Base-by-base conservation (phyloP, 2,797 vertebrate genomes). In the Pelobates cultripes region DNA sequence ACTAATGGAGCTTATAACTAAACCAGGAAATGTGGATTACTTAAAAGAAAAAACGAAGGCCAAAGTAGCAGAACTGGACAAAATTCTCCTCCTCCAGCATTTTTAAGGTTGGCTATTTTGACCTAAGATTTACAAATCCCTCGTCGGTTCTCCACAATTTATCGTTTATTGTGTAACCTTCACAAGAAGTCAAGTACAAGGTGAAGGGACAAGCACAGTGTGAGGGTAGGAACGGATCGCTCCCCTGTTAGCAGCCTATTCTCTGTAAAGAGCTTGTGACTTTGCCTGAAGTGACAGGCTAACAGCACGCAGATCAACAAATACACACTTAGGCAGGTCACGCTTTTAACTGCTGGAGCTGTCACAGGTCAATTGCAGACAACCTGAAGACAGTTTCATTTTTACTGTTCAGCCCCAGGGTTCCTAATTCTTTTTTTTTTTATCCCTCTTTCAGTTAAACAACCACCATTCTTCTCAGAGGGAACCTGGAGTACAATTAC, bases 351-450 rank as follows among this genome's bases (percentile, higher is more conserved):
- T 86, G 86, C 77, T 87, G 71, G 85, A 86, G 81, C 86, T 90
- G 88, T 87, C 88, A 89, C 85, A 87, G 89, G 88, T 87, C 88
- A 91, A 90, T 82, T 90, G 81, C 86, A 88, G 82, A 79, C 82
- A 88, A 87, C 79, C 89, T 44, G 41, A 9, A 0, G 5, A 7
- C 53, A 74, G 2, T 67, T 80, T 13, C 3, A 64, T 15, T 86
- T 44, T 66, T 17, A 68, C 72, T 82, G 80, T 79, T 2, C 4
- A 28, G 43, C 66, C 45, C n/a, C 70, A 3, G 70, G 67, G 63
- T 28, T 40, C 41, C 74, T 57, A 28, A 53, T 12, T 3, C 51
- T 71, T 72, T 57, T 12, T 64, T 64, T 40, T 60, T n/a, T 10
- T 28, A 28, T 28, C 61, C 63, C 51, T 76, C 4, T 5, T 75